These are phyloP conservation scores for Caenorhabditis sp. DNA, from an alignment of 2,888 invertebrate species.

Conservation along the genomic window DNA sequence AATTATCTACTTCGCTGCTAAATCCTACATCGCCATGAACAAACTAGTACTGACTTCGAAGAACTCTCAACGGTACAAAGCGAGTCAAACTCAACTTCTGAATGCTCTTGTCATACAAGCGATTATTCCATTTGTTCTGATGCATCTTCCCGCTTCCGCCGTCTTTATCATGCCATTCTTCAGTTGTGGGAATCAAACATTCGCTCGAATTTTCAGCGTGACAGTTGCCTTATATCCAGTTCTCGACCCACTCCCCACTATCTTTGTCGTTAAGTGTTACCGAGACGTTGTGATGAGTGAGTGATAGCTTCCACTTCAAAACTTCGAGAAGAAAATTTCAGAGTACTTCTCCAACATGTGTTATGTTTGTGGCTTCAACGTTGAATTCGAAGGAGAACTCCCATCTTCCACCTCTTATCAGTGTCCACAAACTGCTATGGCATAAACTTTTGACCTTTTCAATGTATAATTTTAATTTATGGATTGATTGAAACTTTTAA, in stretches of 20 bases:
- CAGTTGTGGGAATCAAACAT: constrained; percentile 29
- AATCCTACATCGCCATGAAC: constrained; percentile 41
- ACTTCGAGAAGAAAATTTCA: too few species aligned
- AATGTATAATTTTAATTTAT: too few species aligned
- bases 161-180: constrained; percentile 48
- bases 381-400: background rate
- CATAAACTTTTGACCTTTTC: background rate
- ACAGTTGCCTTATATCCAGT: constrained; percentile 48
- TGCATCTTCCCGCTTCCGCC: constrained; percentile 46
- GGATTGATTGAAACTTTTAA: too few species aligned
- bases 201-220: constrained; percentile 46
- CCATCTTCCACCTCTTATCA: constrained; percentile 29
- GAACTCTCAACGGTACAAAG: constrained; percentile 28
- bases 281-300: constrained; percentile 11
- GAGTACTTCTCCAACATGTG: constrained; percentile 4
- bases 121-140: constrained; percentile 43
- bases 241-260: constrained; percentile 43
- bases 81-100: constrained; percentile 37
- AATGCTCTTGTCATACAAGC: constrained; percentile 46
- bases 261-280: constrained; percentile 45
- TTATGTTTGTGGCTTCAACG: background rate
- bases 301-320: too few species aligned
- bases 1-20: constrained; percentile 35
- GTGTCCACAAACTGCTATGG: constrained; percentile 5
- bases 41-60: constrained; percentile 21